Base-by-base conservation (phyloP, 1,140 invertebrate genomes). In the Riptortus pedestris region DNA sequence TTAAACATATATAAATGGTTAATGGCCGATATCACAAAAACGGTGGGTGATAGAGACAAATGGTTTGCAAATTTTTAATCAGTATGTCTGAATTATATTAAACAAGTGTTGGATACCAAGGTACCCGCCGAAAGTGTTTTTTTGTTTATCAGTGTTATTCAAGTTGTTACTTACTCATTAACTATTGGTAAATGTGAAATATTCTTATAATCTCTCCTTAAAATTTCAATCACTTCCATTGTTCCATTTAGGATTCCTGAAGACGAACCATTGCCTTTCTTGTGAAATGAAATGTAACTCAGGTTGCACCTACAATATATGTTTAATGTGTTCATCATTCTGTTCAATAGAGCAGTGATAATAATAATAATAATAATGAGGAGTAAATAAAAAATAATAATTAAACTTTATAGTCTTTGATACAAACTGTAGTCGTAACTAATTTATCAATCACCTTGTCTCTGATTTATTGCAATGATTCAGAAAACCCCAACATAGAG, bases 401-500 rank as follows among this genome's bases (percentile, higher is more conserved):
- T 18, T 22, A 9, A 11, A 47, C 18, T 45, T 45, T 12, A 11
- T 45, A 45, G 18, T 47, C n/a, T n/a, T n/a, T n/a, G n/a, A n/a
- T n/a, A n/a, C n/a, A n/a, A n/a, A n/a, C n/a, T n/a, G n/a, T n/a
- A n/a, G n/a, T n/a, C n/a, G n/a, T n/a, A n/a, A n/a, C n/a, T n/a
- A n/a, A n/a, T n/a, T n/a, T 1, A n/a, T 47, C 7, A 47, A 47
- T 47, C 22, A 47, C 45, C 45, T 47, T 18, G 18, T 47, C n/a
- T 71, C 55, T 31, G 72, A 68, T 18, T 61, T 55, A 57, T 74
- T 73, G 65, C 78, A 79, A 59, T 69, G 62, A 22, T 75, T 67
- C 24, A 79, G 43, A 28, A 77, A 31, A 27, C 73, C 71, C 78
- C 78, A 79, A 65, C 78, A 79, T 3, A 78, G 63, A 22, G 74